Evolutionary conservation across 1,140 invertebrate genomes (phyloP), one percentile per base, ranked within the genome.

Genomic region (Ostrea denselamellosa): DNA sequence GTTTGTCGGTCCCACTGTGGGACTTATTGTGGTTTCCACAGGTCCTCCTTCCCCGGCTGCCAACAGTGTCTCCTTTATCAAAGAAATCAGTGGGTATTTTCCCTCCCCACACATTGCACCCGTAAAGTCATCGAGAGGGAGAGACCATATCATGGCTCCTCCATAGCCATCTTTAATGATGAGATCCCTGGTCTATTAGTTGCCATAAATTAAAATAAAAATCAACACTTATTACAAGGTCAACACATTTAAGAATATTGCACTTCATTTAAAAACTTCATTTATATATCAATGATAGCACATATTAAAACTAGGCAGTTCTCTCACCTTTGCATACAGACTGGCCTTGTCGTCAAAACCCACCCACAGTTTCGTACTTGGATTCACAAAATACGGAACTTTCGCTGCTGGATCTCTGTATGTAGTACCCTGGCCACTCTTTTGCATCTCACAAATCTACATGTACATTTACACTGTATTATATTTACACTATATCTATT

Each of bases 161-260:
- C 97, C 98, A 93, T 97, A 99, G 19, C 97, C 97, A 86, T 97
- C 97, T 65, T 97, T 96, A 92, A 98, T 98, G 62, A 99, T 96
- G 98, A 98, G 99, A 25, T 96, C 97, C 97, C 97, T 83, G 10
- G 53, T 10, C 82, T 83, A 83, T 44, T 44, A 5, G 34, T 44
- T 44, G 34, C 5, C 25, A 44, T 44, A 1, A 44, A 44, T 1
- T 1, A 44, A 44, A 44, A 44, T 5, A 44, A 44, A 5, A n/a
- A n/a, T n/a, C n/a, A n/a, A 44, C 34, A 44, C 34, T 44, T 44
- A 81, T 14, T 28, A 10, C 0, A 81, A 34, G 25, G n/a, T n/a
- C 14, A 81, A 81, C 25, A 17, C 8, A 22, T 22, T 3, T 34
- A 5, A 28, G 14, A 14, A 14, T 10, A 34, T 44, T 44, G 5